Evolutionary conservation across 1,140 invertebrate genomes (phyloP), one percentile per base, ranked within the genome.

Genomic region (Daktulosphaira vitifoliae): DNA sequence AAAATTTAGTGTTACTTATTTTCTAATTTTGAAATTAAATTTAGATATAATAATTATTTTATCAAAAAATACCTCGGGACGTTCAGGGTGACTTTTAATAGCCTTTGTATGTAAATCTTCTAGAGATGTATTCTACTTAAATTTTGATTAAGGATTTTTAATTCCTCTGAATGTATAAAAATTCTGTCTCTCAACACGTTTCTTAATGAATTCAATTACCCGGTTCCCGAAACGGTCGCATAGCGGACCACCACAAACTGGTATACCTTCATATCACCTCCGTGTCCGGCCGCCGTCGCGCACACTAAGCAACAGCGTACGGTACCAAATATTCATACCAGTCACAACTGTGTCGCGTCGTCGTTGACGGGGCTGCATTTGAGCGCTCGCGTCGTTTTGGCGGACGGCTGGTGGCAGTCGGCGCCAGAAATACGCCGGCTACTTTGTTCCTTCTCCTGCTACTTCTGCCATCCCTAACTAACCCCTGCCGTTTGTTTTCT

Each of bases 201-300:
- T 22, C 20, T 2, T 38, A 9, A 33, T 33, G 29, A 33, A 5
- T 11, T 15, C 23, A 0, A 18, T 46, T 23, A 46, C 25, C 39
- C 42, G 54, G 42, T 29, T 5, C 38, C 54, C 22, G 38, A 18
- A 42, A 59, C 54, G 54, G 37, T 59, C 23, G 15, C 39, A 39
- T 59, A 59, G 42, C 54, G 54, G 22, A 46, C 54, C 54, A 46
- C 54, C 22, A 59, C 54, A 39, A 59, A 59, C 42, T 59, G 54
- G 42, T 56, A 56, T 26, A 56, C 53, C 53, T 25, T 56, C 53
- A 54, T 54, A 18, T 44, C 37, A 3, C 22, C 38, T n/a, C 20
- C 23, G 23, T 39, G 23, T 26, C 54, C 37, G 23, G 42, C 37
- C 54, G 42, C 26, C 54, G 22, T 56, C 53, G 13, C 53, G 53